phyloP scores from a whole-genome alignment of 2,888 invertebrate species.

The Lochmaea crataegi region DNA sequence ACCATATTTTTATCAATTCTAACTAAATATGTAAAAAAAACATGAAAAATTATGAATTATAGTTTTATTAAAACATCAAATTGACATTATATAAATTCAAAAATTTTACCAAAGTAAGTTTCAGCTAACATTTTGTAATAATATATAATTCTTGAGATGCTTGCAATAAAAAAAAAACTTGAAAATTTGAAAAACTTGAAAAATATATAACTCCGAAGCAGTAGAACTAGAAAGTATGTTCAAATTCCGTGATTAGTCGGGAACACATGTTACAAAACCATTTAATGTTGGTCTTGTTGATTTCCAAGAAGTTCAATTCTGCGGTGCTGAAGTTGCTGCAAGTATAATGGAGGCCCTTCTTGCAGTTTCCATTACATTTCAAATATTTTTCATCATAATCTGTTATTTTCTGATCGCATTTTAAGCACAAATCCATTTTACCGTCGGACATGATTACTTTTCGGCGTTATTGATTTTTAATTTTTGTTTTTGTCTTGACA shows the following conservation, averaged over 20 bases:
- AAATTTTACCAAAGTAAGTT: background rate
- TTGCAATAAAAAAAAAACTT: background rate
- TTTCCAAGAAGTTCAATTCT: slow-evolving; percentile 51
- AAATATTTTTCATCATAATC: slow-evolving; percentile 46
- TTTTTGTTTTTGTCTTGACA: slow-evolving; percentile 28
- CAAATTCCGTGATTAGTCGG: slow-evolving; percentile 17
- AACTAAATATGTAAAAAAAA: background rate
- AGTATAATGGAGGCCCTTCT: slow-evolving; percentile 51
- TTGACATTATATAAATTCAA: background rate
- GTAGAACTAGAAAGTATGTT: background rate
- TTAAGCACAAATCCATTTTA: slow-evolving; percentile 54
- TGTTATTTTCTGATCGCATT: slow-evolving; percentile 49
- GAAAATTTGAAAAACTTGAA: background rate
- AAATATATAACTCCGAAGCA: background rate
- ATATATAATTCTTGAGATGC: background rate
- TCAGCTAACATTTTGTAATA: background rate
- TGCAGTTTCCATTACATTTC: slow-evolving; percentile 51
- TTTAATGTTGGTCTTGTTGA: slow-evolving; percentile 51
- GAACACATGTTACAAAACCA: slow-evolving; percentile 54
- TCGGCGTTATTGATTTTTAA: background rate
- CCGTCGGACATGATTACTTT: slow-evolving; percentile 44
- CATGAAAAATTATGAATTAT: background rate
- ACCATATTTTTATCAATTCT: no score
- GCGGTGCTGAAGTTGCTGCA: slow-evolving; percentile 51
- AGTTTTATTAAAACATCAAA: background rate